These are phyloP conservation scores for Drosophila melanocephala DNA, from an alignment of 2,888 invertebrate genomes.

Conservation along the genomic window DNA sequence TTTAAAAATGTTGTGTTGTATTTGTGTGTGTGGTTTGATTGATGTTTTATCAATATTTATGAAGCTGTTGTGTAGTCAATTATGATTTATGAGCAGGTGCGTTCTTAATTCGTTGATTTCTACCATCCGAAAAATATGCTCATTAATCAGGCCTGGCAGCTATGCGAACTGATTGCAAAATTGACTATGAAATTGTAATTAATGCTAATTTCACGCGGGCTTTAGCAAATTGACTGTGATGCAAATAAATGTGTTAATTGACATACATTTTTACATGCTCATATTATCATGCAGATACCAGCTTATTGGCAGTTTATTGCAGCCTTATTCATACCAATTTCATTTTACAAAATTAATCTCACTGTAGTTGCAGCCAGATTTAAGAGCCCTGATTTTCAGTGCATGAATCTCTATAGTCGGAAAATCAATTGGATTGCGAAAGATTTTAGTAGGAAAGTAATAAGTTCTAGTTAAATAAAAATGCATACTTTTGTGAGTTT, in stretches of 20 bases:
- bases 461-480: not conserved
- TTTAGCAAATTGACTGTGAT: constrained; percentile 25
- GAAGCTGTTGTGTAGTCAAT: constrained; percentile 43
- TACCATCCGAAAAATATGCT: not conserved
- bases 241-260: constrained; percentile 38
- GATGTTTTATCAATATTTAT: constrained; percentile 63
- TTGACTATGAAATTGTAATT: constrained; percentile 62
- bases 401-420: not conserved
- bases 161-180: constrained; percentile 41
- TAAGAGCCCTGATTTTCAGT: not conserved
- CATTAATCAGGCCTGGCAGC: constrained; percentile 38
- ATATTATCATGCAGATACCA: constrained; percentile 7
- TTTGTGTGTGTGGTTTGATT: constrained; percentile 42
- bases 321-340: constrained; percentile 18
- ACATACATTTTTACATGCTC: constrained; percentile 10
- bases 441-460: not conserved
- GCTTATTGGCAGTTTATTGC: constrained; percentile 14
- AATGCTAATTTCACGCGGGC: constrained; percentile 38
- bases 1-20: constrained; percentile 16
- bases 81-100: constrained; percentile 68
- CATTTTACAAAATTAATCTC: not conserved
- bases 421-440: not conserved
- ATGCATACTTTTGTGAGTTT: not conserved
- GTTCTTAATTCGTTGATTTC: constrained; percentile 11
- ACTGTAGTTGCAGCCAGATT: not conserved